Base-by-base conservation (phyloP, 2,888 invertebrate genomes). In the Metellina segmentata region DNA sequence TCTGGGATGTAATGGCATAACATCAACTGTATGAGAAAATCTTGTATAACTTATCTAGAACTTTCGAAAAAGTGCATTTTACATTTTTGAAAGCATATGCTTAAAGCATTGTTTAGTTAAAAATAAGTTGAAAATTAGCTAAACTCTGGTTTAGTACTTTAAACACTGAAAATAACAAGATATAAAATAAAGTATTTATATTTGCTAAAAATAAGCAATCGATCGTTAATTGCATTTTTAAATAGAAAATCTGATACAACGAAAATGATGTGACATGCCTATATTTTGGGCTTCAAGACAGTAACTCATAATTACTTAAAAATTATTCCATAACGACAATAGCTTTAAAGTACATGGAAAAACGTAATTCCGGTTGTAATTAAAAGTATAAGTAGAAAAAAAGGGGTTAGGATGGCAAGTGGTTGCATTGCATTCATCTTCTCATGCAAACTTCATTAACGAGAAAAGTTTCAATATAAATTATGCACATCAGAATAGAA, bases 211-310 rank as follows among this genome's bases (percentile, higher is more conserved):
- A 34, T 34, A 34, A 4, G 34, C 34, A 34, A 34, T 34, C 4
- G 34, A 34, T 34, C 34, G 4, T 34, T 34, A 2, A 34, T 34
- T 34, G 34, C 34, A 34, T 72, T 19, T 20, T 34, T 19, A 13
- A 72, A 20, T 11, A 72, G 11, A 8, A 51, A 51, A 7, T n/a
- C 5, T 52, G 52, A 19, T 51, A 19, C 77, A 77, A 77, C 34
- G 34, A 61, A 78, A 20, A 34, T 19, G 79, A 79, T 79, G 79
- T 79, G 79, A 79, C 79, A 79, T 79, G 79, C 53, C 61, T 53
- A 61, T 61, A 61, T 8, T 61, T 16, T 8, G 61, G 16, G 6
- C 7, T 61, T 16, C 16, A 61, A 4, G 16, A 61, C 34, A 34
- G 61, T 11, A 6, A 16, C 61, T 61, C 61, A 34, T 34, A 34